Evolutionary conservation across 2,888 invertebrate species (phyloP).

Genomic region (Cerastis leucographa): DNA sequence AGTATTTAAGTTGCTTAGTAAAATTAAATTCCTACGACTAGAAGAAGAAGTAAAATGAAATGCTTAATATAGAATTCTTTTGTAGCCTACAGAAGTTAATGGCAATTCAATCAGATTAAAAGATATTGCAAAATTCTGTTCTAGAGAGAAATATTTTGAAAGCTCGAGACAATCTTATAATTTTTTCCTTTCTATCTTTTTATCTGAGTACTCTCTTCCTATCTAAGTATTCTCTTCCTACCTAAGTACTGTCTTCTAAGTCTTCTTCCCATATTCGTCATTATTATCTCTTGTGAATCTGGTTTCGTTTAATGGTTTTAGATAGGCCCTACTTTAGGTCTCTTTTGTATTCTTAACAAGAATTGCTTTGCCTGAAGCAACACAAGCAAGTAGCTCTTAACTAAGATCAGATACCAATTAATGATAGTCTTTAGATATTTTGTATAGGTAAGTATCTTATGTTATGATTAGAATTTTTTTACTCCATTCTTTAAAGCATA

Average conservation of each 20-base stretch:
- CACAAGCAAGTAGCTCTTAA: not conserved
- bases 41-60: not conserved
- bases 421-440: not conserved
- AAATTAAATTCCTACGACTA: not conserved
- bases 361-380: not conserved
- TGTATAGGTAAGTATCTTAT: not conserved
- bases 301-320: not conserved
- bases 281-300: not conserved
- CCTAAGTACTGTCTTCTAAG: not conserved
- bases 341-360: not conserved
- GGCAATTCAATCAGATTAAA: not conserved
- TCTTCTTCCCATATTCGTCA: not conserved
- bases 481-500: not conserved
- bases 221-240: not conserved
- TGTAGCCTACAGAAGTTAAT: not conserved
- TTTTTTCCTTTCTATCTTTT: not conserved
- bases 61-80: not conserved
- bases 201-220: not conserved
- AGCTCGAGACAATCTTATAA: not conserved
- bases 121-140: not conserved
- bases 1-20: not conserved
- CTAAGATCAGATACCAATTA: not conserved
- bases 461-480: not conserved
- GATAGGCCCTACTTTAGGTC: not conserved
- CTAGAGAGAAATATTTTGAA: too few species aligned